Evolutionary conservation across 2,888 invertebrate species (phyloP).

Genomic region (Harpalus rubripes): DNA sequence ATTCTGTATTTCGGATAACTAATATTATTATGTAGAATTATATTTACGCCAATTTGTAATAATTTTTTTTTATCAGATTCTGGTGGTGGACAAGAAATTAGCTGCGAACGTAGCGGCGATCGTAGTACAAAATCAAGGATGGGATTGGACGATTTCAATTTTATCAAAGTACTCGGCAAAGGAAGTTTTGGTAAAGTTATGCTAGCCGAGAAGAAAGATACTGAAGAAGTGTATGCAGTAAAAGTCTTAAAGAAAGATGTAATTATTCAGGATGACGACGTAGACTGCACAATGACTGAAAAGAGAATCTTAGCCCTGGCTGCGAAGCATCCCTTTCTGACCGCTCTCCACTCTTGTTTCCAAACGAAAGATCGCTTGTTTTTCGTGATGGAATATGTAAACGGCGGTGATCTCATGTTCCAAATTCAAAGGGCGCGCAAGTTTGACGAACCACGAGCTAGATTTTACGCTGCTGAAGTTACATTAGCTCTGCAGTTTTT

Average conservation of each 20-base stretch:
- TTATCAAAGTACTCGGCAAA: conserved; percentile 99
- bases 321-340: conserved; percentile 98
- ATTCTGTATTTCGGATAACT: too few species aligned
- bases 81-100: conserved; percentile 35
- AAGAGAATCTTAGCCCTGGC: conserved; percentile 97
- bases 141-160: conserved; percentile 93
- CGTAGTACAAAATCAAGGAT: conserved; percentile 78
- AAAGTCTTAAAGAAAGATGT: conserved; percentile 98
- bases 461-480: conserved; percentile 99
- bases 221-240: conserved; percentile 94
- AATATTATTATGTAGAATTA: too few species aligned
- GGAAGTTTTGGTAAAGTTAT: conserved; percentile 99
- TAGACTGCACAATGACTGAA: conserved; percentile 99
- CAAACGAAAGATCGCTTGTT: conserved; percentile 94
- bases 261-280: conserved; percentile 99
- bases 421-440: conserved; percentile 99
- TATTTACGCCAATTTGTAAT: not conserved
- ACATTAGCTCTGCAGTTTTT: conserved; percentile 98
- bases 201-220: conserved; percentile 95
- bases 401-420: conserved; percentile 99
- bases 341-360: conserved; percentile 97
- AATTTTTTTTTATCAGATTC: conserved; percentile 42
- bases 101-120: conserved; percentile 45
- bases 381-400: conserved; percentile 99
- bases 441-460: conserved; percentile 96